These are phyloP conservation scores for Xestia xanthographa DNA, from an alignment of 2,888 invertebrate species.

Conservation along the genomic window DNA sequence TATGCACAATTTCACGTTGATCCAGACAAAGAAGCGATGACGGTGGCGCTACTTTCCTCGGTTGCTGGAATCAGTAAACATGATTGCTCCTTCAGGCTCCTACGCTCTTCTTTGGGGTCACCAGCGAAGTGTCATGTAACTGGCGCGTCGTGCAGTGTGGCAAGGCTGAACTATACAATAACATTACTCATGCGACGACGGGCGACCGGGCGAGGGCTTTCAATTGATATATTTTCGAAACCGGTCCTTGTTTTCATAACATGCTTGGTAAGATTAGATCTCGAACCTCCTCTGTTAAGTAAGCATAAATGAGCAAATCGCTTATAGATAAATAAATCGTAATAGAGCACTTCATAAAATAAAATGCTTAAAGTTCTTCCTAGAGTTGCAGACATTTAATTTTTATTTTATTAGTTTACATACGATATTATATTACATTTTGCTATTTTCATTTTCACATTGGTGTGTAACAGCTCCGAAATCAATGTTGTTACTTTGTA, in stretches of 20 bases:
- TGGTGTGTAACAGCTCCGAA: no score
- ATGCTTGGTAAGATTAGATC: conserved; percentile 76
- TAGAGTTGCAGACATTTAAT: conserved; percentile 8
- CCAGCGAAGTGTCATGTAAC: conserved; percentile 65
- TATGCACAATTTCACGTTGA: neutral
- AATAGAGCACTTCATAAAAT: conserved; percentile 15
- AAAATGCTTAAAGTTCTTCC: neutral
- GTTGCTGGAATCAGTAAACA: neutral
- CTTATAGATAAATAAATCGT: conserved; percentile 14
- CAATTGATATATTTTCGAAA: conserved; percentile 89
- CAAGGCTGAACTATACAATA: conserved; percentile 84
- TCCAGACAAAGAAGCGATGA: neutral
- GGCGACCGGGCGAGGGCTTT: conserved; percentile 76
- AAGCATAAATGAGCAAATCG: conserved; percentile 67
- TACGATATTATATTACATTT: neutral
- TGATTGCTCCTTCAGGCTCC: neutral
- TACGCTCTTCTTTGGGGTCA: neutral
- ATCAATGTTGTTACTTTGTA: conserved; percentile 10
- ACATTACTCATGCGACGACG: conserved; percentile 83
- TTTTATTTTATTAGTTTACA: neutral
- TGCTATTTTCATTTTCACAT: neutral
- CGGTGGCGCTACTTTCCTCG: neutral
- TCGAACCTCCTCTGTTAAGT: conserved; percentile 69
- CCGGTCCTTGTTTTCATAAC: conserved; percentile 88
- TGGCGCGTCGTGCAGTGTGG: conserved; percentile 79